Evolutionary conservation across 2,113 vertebrate genomes (phyloP), one percentile per base, ranked within the genome.

Genomic region (Orycteropus afer): DNA sequence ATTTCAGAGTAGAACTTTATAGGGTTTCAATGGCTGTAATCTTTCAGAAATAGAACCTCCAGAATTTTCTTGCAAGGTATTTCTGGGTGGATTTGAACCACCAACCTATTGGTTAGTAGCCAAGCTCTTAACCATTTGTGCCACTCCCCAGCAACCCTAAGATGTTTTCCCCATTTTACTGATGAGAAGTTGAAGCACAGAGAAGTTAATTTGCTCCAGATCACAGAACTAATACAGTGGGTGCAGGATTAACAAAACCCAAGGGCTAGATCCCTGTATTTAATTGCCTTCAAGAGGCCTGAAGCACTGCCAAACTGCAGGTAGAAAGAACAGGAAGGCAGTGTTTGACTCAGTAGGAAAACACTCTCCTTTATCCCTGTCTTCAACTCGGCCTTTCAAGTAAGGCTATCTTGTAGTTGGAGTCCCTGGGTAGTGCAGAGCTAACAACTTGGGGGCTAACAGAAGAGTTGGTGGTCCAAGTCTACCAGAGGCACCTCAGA

Each of bases 261-360:
- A 57, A 22, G 45, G 40, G 17, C 55, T 92, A 92, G 57, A 40
- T n/a, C 47, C 73, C 11, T 55, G 65, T 73, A 40, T 76, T 93
- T 42, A 88, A 85, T 45, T 84, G 49, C 79, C 63, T 69, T 94
- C 76, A 11, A 78, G 59, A 86, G 63, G 69, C 37, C n/a, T 18
- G 12, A 88, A 71, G 22, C 67, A 47, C 37, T 49, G 55, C 34
- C 37, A 61, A 11, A 42, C 12, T 42, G 25, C 57, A 37, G 53
- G 65, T 6, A 5, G 40, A 27, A 83, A 78, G 57, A 69, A 42
- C 20, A 42, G 20, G 22, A n/a, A 12, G 57, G 3, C 29, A 27
- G 47, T 22, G 12, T 49, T 77, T 95, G 78, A 90, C 40, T 82
- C 18, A 20, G 74, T 47, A 89, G 85, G 83, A 67, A 89, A 88